Evolutionary conservation across 1,140 invertebrate species (phyloP).

Genomic region (Halictus rubicundus): DNA sequence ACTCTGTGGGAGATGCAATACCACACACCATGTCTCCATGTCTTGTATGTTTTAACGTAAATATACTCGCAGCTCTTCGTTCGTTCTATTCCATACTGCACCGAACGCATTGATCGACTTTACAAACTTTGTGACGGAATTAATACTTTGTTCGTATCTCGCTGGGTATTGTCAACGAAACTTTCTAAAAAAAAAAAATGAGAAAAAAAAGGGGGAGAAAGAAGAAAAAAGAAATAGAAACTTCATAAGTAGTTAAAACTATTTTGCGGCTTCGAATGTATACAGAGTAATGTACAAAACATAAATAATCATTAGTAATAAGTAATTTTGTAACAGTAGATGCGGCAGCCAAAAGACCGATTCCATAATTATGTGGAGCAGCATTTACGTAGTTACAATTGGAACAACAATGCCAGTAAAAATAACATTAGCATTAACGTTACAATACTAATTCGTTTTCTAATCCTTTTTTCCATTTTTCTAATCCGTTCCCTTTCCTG

Average conservation of each 20-base stretch:
- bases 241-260: neutral
- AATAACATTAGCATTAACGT: neutral
- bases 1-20: neutral
- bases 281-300: conserved; percentile 41
- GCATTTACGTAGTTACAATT: neutral
- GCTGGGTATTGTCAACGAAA: neutral
- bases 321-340: conserved; percentile 16
- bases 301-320: conserved; percentile 27
- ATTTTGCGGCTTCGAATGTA: neutral
- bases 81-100: neutral
- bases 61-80: neutral
- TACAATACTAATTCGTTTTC: conserved; percentile 12
- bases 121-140: conserved; percentile 26
- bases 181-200: conserved; percentile 17
- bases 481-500: neutral
- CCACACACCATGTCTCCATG: neutral
- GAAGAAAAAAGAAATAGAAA: conserved; percentile 30
- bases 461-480: neutral
- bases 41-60: neutral
- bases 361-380: neutral
- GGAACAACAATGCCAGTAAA: conserved; percentile 14
- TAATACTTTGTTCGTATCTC: conserved; percentile 30
- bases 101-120: neutral
- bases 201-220: no score
- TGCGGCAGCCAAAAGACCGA: conserved; percentile 12